A percentile compares a stretch with the other conserved stretches of the same genome.
phyloP scores from a whole-genome alignment of 2,797 vertebrate genomes.

The Gastrophryne carolinensis region DNA sequence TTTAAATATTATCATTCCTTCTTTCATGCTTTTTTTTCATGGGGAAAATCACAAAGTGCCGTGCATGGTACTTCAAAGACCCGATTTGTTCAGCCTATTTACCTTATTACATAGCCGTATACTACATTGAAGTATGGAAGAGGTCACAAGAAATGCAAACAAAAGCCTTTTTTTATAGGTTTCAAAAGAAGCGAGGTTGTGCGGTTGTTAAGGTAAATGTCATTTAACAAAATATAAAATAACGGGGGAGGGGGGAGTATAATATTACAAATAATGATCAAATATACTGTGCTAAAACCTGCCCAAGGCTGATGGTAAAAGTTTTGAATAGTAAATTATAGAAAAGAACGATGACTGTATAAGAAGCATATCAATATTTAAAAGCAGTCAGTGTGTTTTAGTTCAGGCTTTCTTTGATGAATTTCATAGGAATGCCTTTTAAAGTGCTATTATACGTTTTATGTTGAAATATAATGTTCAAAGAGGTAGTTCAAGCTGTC shows the following conservation, averaged over 20 bases:
- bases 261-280: conserved; percentile 52
- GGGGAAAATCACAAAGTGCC: conserved; percentile 38
- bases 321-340: conserved; percentile 30
- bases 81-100: conserved; percentile 50
- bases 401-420: neutral
- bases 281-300: conserved; percentile 34
- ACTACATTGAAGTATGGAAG: conserved; percentile 28
- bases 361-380: neutral
- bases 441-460: neutral
- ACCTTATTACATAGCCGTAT: conserved; percentile 48
- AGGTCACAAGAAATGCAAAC: conserved; percentile 50
- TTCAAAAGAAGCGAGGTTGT: conserved; percentile 53
- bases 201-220: conserved; percentile 54
- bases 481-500: neutral
- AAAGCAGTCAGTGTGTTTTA: neutral
- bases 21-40: conserved; percentile 36
- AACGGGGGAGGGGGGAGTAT: conserved; percentile 48
- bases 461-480: neutral
- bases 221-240: conserved; percentile 33
- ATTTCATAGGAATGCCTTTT: neutral
- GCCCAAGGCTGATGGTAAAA: conserved; percentile 25
- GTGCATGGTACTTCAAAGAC: conserved; percentile 48
- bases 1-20: conserved; percentile 47
- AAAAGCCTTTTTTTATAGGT: conserved; percentile 55
- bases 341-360: conserved; percentile 1